Conservation (phyloP, 2,113 vertebrate species). For the Athene cunicularia region DNA sequence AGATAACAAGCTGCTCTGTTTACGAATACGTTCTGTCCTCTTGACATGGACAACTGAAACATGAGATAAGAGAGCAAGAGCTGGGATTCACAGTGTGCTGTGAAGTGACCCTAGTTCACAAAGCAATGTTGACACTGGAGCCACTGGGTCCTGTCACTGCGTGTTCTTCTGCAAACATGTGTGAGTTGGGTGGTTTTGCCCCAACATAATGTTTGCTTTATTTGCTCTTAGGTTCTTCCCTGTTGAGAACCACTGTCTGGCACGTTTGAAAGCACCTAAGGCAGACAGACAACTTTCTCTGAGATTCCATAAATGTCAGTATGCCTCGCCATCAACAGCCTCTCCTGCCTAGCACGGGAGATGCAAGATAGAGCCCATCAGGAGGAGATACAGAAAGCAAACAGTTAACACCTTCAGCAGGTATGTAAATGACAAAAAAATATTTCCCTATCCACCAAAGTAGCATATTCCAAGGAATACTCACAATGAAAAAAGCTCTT, state of each 20-base stretch:
- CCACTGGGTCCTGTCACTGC: neutral
- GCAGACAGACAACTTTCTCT: neutral
- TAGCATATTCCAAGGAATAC: neutral
- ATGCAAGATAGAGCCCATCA: neutral
- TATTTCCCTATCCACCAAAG: neutral
- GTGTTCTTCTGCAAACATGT: neutral
- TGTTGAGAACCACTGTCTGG: neutral
- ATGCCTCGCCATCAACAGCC: neutral
- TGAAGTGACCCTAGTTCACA: neutral
- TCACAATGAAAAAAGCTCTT: neutral
- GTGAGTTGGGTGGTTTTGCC: neutral
- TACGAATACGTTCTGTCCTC: neutral
- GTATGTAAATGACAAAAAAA: neutral
- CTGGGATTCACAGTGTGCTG: neutral
- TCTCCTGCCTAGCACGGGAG: neutral
- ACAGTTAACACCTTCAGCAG: neutral
- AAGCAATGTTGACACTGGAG: neutral
- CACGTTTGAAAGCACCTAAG: neutral
- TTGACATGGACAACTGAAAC: neutral
- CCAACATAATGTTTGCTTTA: neutral
- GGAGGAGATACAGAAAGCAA: neutral
- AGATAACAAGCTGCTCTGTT: neutral
- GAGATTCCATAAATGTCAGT: rapidly evolving
- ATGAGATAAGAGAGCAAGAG: neutral
- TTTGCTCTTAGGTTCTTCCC: neutral